Evolutionary conservation across 2,797 vertebrate genomes (phyloP).

Genomic region (Phalanger gymnotis): DNA sequence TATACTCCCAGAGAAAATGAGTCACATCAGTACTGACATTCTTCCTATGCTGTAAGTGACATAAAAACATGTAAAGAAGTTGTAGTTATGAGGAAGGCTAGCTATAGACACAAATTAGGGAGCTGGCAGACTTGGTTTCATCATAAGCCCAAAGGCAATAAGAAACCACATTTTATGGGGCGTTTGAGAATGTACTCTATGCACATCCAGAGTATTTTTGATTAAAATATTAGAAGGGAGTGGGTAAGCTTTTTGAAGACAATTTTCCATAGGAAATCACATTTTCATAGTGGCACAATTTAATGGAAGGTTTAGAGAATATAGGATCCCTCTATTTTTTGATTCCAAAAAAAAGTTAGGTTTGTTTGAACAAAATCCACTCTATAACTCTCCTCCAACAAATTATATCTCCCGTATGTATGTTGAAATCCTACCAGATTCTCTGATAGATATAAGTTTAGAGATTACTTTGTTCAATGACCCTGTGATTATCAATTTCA

Average conservation of each 20-base stretch:
- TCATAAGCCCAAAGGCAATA: background rate
- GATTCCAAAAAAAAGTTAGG: background rate
- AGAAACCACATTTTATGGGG: background rate
- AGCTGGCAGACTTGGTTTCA: background rate
- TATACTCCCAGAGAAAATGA: background rate
- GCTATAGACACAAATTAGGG: background rate
- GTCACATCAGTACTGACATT: background rate
- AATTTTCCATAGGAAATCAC: background rate
- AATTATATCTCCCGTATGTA: background rate
- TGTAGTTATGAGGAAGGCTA: background rate
- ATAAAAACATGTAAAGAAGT: background rate
- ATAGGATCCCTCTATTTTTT: background rate
- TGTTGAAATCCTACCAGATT: background rate
- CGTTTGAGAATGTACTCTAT: background rate
- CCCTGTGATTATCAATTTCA: background rate
- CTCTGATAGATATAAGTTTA: background rate
- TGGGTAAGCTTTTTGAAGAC: background rate
- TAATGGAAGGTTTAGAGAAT: background rate
- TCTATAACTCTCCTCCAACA: background rate
- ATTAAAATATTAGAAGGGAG: background rate
- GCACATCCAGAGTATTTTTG: background rate
- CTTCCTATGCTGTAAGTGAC: background rate
- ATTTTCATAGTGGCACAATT: background rate
- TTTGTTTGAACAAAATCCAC: background rate
- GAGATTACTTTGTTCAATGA: background rate